These are phyloP conservation scores for Guaruba guarouba DNA, from an alignment of 2,113 vertebrate species.

Conservation along the genomic window DNA sequence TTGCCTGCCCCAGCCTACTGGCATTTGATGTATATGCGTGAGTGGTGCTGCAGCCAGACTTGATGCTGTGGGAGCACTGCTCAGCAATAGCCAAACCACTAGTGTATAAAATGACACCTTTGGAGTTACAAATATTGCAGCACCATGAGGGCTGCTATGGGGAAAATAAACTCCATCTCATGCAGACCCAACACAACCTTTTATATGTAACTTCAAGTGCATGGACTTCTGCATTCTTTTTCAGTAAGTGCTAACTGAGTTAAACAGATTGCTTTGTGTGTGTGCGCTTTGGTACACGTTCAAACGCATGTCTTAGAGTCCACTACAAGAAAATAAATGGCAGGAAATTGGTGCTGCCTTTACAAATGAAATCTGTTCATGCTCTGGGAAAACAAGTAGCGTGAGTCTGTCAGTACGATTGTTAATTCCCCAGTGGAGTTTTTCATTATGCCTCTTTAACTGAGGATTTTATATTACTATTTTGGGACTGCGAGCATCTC, in stretches of 20 bases:
- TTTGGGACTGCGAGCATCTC: not conserved
- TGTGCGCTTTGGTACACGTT: not conserved
- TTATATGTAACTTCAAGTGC: not conserved
- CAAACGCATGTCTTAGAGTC: not conserved
- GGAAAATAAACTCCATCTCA: not conserved
- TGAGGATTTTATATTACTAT: not conserved
- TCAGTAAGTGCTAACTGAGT: not conserved
- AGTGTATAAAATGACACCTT: not conserved
- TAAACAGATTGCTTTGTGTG: not conserved
- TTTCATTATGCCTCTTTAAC: not conserved
- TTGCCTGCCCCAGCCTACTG: not conserved
- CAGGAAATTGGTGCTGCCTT: not conserved
- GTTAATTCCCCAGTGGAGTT: not conserved
- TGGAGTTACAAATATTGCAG: not conserved
- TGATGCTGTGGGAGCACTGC: not conserved
- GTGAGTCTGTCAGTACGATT: not conserved
- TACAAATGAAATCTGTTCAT: not conserved
- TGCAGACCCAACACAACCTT: not conserved
- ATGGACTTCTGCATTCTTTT: not conserved
- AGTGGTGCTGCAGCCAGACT: not conserved
- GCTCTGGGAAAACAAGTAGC: not conserved
- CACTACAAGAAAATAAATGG: not conserved
- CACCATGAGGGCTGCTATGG: not conserved
- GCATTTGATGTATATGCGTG: fast-evolving
- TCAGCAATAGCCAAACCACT: not conserved